Evolutionary conservation across 2,888 invertebrate genomes (phyloP).

Genomic region (Phasia obesa): DNA sequence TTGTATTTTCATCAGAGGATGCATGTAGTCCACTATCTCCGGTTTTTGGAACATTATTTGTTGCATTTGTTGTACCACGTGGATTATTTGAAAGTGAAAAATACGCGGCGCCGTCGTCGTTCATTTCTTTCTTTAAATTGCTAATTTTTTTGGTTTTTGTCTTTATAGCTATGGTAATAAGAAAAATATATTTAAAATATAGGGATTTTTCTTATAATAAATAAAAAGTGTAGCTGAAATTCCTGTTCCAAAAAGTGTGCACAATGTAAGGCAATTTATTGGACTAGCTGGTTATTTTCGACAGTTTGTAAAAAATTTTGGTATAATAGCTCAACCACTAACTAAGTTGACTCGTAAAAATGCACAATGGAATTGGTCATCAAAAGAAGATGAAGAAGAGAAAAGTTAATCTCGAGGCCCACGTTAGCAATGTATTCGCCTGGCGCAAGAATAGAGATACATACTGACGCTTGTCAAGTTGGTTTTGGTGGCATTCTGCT

Average conservation of each 20-base stretch:
- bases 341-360: slow-evolving; percentile 30
- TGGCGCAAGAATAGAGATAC: slow-evolving; percentile 46
- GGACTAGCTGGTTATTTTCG: slow-evolving; percentile 32
- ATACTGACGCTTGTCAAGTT: too few relatives aligned
- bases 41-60: neutral
- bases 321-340: slow-evolving; percentile 35
- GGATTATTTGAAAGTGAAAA: too few relatives aligned
- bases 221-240: slow-evolving; percentile 37
- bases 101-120: neutral
- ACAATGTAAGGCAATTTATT: slow-evolving; percentile 34
- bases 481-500: slow-evolving; percentile 50
- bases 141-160: too few relatives aligned
- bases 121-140: neutral
- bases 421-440: slow-evolving; percentile 37
- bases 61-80: too few relatives aligned
- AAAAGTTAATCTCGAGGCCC: slow-evolving; percentile 36
- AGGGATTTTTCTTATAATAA: too few relatives aligned
- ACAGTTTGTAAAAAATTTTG: slow-evolving; percentile 29
- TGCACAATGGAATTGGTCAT: slow-evolving; percentile 24
- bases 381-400: slow-evolving; percentile 43
- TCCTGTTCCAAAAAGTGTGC: slow-evolving; percentile 40
- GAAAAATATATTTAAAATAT: too few relatives aligned
- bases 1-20: slow-evolving; percentile 23
- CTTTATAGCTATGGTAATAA: too few relatives aligned
- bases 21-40: slow-evolving; percentile 11